A percentile compares a stretch with the other conserved stretches of the same genome.
These are phyloP conservation scores for Argyra leucocephala DNA, from an alignment of 2,888 invertebrate genomes.

Conservation along the genomic window DNA sequence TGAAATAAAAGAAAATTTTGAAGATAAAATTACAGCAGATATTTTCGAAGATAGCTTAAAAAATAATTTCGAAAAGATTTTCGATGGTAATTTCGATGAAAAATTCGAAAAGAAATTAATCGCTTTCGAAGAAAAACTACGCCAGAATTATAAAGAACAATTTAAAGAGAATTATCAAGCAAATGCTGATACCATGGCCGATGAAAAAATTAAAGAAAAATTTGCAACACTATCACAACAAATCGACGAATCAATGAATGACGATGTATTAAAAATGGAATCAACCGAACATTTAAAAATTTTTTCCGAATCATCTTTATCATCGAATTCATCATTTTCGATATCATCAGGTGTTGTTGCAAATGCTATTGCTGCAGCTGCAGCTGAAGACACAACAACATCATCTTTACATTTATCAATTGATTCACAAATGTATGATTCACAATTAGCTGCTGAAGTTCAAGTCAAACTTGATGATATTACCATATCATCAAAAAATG, in stretches of 20 bases:
- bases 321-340: slow-evolving; percentile 38
- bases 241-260: slow-evolving; percentile 20
- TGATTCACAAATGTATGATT: neutral
- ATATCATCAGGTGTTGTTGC: slow-evolving; percentile 23
- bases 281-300: slow-evolving; percentile 42
- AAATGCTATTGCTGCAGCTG: slow-evolving; percentile 20
- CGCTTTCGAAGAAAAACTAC: neutral
- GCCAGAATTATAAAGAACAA: neutral
- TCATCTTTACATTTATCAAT: neutral
- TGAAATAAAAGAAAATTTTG: neutral
- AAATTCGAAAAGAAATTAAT: neutral
- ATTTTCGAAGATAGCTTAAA: neutral
- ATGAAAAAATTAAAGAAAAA: neutral
- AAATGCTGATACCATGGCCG: neutral
- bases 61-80: neutral
- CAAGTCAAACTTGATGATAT: slow-evolving; percentile 14
- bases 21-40: neutral
- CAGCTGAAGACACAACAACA: neutral
- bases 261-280: slow-evolving; percentile 39
- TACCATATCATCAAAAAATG: neutral
- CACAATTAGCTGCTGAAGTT: slow-evolving; percentile 26
- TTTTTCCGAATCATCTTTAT: slow-evolving; percentile 44
- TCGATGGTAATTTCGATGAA: neutral
- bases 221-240: neutral
- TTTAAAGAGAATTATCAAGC: neutral